Conservation (phyloP, 2,888 invertebrate species). For the Tetragnatha montana region DNA sequence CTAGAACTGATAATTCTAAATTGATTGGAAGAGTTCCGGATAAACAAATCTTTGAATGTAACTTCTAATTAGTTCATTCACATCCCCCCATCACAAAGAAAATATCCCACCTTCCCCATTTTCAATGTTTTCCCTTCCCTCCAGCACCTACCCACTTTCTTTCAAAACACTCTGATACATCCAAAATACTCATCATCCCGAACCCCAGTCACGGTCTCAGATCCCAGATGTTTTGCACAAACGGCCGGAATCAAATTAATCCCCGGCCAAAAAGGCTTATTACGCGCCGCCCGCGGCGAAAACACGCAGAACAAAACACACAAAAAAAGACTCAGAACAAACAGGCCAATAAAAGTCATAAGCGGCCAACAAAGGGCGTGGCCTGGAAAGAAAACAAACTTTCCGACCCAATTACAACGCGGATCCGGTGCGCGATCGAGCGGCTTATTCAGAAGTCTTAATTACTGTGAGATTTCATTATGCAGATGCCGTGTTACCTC, state of each 20-base stretch:
- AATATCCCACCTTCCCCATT: too few relatives aligned
- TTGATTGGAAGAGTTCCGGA: too few relatives aligned
- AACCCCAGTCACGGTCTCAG: not conserved
- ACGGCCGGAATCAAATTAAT: not conserved
- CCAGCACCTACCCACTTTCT: too few relatives aligned
- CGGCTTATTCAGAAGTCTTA: constrained; percentile 39
- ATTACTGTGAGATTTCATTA: constrained; percentile 65
- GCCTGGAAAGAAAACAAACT: not conserved
- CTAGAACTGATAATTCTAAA: too few relatives aligned
- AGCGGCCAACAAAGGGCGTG: constrained; percentile 2
- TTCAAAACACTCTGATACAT: too few relatives aligned
- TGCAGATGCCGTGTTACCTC: constrained; percentile 38
- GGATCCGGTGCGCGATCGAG: constrained; percentile 16
- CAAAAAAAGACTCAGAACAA: not conserved
- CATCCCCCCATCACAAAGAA: too few relatives aligned
- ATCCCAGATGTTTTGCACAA: not conserved
- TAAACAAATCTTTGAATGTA: too few relatives aligned
- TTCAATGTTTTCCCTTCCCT: too few relatives aligned
- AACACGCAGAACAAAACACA: not conserved
- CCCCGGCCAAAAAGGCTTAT: not conserved
- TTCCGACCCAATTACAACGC: constrained; percentile 23
- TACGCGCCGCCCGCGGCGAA: not conserved
- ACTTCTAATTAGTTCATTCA: too few relatives aligned
- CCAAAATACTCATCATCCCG: not conserved
- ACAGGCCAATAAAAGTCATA: constrained; percentile 16